Percentiles rank a stretch among this genome's conserved stretches.
These are phyloP conservation scores for Dynastes hyllus DNA, from an alignment of 2,888 invertebrate species.

Conservation along the genomic window DNA sequence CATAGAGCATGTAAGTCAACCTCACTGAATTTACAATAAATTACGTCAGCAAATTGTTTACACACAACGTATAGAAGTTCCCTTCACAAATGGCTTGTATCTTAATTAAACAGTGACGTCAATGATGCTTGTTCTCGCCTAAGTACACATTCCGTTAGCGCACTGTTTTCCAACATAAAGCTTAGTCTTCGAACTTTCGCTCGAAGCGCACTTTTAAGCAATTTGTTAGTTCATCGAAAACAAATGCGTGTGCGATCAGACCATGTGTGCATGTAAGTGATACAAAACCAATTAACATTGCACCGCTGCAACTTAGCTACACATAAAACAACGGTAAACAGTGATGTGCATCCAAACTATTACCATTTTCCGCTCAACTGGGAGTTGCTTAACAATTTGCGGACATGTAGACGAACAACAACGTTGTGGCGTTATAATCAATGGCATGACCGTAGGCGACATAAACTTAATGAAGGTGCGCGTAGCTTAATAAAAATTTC, in stretches of 20 bases:
- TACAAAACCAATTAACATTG: constrained; percentile 55
- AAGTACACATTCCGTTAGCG: background rate
- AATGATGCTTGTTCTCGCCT: no score
- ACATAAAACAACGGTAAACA: constrained; percentile 55
- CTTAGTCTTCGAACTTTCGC: background rate
- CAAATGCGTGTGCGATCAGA: constrained; percentile 50
- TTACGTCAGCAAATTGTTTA: no score
- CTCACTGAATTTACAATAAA: no score
- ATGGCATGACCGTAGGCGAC: constrained; percentile 58
- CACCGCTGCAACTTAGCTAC: constrained; percentile 50
- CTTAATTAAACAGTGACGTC: no score
- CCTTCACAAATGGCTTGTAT: no score
- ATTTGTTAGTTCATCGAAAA: constrained; percentile 43
- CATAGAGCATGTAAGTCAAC: no score
- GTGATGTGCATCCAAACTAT: constrained; percentile 59
- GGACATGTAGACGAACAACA: constrained; percentile 60
- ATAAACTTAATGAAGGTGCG: constrained; percentile 54
- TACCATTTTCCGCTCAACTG: constrained; percentile 63
- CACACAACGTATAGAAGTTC: no score
- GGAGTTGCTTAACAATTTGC: constrained; percentile 64
- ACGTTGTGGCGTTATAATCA: constrained; percentile 59
- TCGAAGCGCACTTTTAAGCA: constrained; percentile 24
- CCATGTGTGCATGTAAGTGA: constrained; percentile 49
- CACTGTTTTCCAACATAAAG: constrained; percentile 1
- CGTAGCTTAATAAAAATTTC: constrained; percentile 29